Evolutionary conservation across 2,888 invertebrate species (phyloP).

Genomic region (Yponomeuta cagnagella): DNA sequence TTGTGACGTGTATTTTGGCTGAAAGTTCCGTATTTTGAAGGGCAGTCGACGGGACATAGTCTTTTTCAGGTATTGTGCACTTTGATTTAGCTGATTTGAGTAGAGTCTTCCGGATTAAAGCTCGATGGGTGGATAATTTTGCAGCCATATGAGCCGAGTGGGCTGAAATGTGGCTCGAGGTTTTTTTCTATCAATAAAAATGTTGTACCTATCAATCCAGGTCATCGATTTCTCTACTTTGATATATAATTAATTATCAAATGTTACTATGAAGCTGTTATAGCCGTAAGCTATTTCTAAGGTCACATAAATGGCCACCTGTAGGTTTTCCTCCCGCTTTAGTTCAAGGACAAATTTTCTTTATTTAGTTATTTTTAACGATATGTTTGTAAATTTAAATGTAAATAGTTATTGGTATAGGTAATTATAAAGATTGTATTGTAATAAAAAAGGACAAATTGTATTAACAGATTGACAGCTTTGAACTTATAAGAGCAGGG

Average conservation of each 20-base stretch:
- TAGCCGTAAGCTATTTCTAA: neutral
- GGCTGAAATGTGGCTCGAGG: neutral
- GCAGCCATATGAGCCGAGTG: neutral
- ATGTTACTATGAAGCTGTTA: neutral
- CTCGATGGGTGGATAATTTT: neutral
- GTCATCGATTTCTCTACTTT: no score
- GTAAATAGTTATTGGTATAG: no score
- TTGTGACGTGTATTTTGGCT: constrained; percentile 6
- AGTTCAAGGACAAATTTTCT: neutral
- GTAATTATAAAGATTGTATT: no score
- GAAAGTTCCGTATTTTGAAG: neutral
- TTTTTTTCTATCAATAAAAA: neutral
- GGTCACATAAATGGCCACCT: neutral
- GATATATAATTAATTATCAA: neutral
- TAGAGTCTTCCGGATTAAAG: neutral
- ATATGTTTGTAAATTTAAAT: no score
- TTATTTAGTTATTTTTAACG: no score
- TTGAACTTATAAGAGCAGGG: no score
- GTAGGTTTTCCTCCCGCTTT: neutral
- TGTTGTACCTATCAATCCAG: no score
- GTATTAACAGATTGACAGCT: no score
- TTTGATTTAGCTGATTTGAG: neutral
- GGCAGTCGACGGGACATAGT: neutral
- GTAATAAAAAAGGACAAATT: neutral
- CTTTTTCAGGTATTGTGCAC: neutral